phyloP scores from a whole-genome alignment of 2,113 vertebrate species.

The Boulengerochromis microlepis region DNA sequence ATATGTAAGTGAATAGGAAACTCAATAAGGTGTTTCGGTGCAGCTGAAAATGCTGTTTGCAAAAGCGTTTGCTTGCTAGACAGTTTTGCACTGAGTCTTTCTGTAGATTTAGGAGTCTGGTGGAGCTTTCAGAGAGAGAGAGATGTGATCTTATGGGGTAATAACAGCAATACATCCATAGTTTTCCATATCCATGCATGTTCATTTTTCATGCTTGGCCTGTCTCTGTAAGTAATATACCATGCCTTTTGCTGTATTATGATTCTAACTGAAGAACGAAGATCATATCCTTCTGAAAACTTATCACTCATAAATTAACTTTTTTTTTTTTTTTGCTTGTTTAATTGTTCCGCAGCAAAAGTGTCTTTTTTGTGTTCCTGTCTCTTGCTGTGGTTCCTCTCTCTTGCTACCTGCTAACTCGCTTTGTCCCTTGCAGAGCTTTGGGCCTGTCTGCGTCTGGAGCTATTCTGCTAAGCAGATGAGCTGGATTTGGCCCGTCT shows the following conservation, averaged over 20 bases:
- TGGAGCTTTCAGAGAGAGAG: not conserved
- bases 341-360: not conserved
- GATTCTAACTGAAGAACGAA: not conserved
- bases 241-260: not conserved
- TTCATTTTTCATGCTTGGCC: not conserved
- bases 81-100: not conserved
- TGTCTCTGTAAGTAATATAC: not conserved
- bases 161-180: not conserved
- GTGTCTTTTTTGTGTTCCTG: not conserved
- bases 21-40: not conserved
- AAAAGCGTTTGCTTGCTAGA: not conserved
- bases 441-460: not conserved
- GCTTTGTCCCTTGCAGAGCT: not conserved
- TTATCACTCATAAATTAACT: not conserved
- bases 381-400: not conserved
- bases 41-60: not conserved
- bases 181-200: not conserved
- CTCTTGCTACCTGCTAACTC: conserved; percentile 57
- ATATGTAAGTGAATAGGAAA: not conserved
- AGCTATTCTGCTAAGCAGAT: conserved; percentile 61
- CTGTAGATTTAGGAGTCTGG: not conserved
- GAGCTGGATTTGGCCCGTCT: conserved; percentile 65
- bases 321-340: not conserved
- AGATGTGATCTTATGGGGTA: not conserved
- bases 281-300: not conserved